These are phyloP conservation scores for Dorcus hopei DNA, from an alignment of 2,888 invertebrate species.

Conservation along the genomic window DNA sequence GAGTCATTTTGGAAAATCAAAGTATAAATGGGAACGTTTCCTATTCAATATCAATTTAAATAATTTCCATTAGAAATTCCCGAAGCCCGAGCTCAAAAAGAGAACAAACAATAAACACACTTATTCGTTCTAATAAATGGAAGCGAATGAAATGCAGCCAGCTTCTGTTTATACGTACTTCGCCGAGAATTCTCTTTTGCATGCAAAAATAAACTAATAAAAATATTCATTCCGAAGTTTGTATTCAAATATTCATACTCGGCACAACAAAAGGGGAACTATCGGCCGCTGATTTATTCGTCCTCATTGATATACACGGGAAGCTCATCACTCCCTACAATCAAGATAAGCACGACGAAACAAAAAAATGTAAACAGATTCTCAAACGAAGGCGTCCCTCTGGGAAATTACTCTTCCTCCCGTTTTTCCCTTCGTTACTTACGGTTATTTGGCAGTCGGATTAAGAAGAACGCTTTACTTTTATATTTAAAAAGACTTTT, in stretches of 20 bases:
- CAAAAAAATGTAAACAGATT: not conserved
- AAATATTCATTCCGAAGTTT: not conserved
- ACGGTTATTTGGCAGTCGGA: not conserved
- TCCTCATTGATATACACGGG: not conserved
- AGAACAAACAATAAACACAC: too few species aligned
- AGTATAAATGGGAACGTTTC: too few species aligned
- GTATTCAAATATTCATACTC: not conserved
- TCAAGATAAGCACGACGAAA: not conserved
- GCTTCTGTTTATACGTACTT: not conserved
- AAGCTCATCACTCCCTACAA: slow-evolving; percentile 1
- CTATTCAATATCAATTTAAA: too few species aligned
- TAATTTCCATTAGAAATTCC: too few species aligned
- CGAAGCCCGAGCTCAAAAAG: too few species aligned
- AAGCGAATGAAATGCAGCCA: too few species aligned
- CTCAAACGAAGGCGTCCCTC: not conserved
- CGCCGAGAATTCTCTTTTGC: not conserved
- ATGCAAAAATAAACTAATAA: not conserved
- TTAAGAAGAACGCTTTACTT: not conserved
- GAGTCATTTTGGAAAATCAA: too few species aligned
- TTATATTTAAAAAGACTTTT: too few species aligned
- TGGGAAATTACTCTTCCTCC: not conserved
- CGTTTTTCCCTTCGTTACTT: not conserved
- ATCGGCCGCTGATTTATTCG: not conserved
- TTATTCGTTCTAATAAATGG: too few species aligned
- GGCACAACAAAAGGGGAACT: not conserved